Percentiles rank a stretch among this genome's conserved stretches.
phyloP scores from a whole-genome alignment of 2,113 vertebrate genomes.

The Pseudopipra pipra region DNA sequence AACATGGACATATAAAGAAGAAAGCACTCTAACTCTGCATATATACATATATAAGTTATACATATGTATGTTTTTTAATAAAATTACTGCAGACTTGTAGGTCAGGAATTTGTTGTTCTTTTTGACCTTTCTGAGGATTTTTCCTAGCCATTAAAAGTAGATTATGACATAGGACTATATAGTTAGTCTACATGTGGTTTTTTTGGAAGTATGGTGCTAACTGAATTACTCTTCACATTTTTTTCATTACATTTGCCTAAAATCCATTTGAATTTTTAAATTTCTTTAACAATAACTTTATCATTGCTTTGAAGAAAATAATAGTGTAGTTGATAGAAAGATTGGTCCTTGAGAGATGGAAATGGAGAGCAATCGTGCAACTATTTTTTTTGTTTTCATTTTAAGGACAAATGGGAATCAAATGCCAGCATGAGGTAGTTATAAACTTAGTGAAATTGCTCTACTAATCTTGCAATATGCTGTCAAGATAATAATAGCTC shows the following conservation, averaged over 20 bases:
- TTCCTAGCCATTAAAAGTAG: background rate
- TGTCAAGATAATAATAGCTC: constrained; percentile 40
- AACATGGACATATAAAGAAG: background rate
- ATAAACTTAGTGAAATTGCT: constrained; percentile 30
- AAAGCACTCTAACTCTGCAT: background rate
- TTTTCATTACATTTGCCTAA: background rate
- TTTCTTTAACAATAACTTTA: background rate
- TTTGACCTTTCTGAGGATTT: background rate
- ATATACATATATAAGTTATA: fast-evolving
- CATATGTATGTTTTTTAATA: background rate
- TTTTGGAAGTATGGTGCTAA: background rate
- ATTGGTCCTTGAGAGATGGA: constrained; percentile 1
- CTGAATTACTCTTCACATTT: background rate
- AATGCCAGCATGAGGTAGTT: constrained; percentile 1
- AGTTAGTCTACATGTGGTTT: background rate
- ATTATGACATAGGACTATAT: background rate
- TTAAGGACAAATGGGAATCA: constrained; percentile 50
- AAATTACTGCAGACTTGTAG: background rate
- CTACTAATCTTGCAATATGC: constrained; percentile 34
- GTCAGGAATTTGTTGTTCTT: background rate
- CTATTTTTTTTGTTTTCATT: constrained; percentile 42
- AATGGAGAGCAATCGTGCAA: background rate
- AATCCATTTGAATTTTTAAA: background rate
- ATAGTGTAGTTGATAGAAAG: background rate
- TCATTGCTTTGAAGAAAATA: background rate